Base-by-base conservation (phyloP, 1,140 invertebrate species). In the Drosophila lacertosa region DNA sequence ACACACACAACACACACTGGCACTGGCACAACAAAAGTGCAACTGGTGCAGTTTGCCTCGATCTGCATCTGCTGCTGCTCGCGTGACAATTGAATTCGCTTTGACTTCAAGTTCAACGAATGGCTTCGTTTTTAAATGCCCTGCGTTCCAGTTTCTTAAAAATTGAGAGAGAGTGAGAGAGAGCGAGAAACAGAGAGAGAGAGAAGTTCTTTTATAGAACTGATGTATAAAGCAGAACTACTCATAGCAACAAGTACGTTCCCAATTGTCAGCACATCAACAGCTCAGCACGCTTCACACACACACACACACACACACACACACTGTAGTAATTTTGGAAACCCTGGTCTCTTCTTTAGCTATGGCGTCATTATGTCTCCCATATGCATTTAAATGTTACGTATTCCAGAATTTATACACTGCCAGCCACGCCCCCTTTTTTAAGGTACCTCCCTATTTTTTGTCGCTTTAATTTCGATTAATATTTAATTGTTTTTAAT, bases 91-190 rank as follows among this genome's bases (percentile, higher is more conserved):
- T 69, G 67, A 58, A 69, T 70, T 60, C 74, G 82, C 22, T 88
- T 78, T 88, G 74, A 78, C 82, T 73, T 82, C 71, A 88, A 88
- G 82, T 88, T 88, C 74, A 88, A 45, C 66, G 60, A 66, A 66
- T 77, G 60, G 59, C 63, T 77, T 72, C 54, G 67, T 59, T 63
- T 78, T 69, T 88, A 88, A 88, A 73, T 77, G 71, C 45, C 35
- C 18, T 77, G 74, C 66, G 63, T 88, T 69, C 57, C 70, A 63
- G 60, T 69, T 69, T 63, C 57, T 32, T 57, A 15, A 20, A 58
- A 35, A 63, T 54, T 50, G 33, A 42, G 33, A 32, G 18, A 24
- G 39, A 9, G 3, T 13, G 6, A 45, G 0, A 45, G 44, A 45
- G 39, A 16, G 22, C 3, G 32, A 24, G 9, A 16, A 18, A 10